Evolutionary conservation across 2,113 vertebrate genomes (phyloP), one percentile per base, ranked within the genome.

Genomic region (Acanthisitta chloris): DNA sequence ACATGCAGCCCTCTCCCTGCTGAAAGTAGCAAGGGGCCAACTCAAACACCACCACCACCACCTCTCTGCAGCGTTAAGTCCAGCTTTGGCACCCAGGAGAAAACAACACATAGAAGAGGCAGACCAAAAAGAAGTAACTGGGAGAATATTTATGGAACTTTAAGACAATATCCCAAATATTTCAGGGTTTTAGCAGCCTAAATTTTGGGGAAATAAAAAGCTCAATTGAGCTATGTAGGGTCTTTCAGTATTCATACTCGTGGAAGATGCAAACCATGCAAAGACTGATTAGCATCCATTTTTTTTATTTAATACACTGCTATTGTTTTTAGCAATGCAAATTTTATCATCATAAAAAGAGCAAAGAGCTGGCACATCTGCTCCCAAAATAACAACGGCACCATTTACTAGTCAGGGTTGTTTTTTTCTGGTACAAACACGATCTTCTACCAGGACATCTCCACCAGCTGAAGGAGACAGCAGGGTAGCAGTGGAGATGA

Each of bases 51-150:
- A 45, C 12, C 64, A 31, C 8, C 12, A 45, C 12, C 48, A n/a
- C 10, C 26, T 17, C 55, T 67, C 48, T 21, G n/a, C 72, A 92
- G 72, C 36, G 52, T 45, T 45, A 71, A 74, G 25, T 10, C 45
- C 71, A 43, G 16, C 33, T 87, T 40, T 48, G 11, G 62, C 0
- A 3, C 33, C 52, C 26, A 33, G 23, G 15, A 67, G 1, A 0
- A 59, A 83, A 71, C 11, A 43, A 66, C 81, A 89, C 15, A 54
- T 23, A 23, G 49, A 31, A 73, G 38, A 59, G 18, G 24, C 12
- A 64, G 36, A 43, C 23, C 28, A 80, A 90, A 85, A 26, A 38
- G 48, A 82, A 69, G 38, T 29, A 57, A 46, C 1, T 55, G 36
- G 66, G 10, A 92, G 79, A n/a, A 49, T 57, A 58, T 16, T 89